Evolutionary conservation across 2,888 invertebrate species (phyloP), one percentile per base, ranked within the genome.

Genomic region (Alentia gelatinosa): DNA sequence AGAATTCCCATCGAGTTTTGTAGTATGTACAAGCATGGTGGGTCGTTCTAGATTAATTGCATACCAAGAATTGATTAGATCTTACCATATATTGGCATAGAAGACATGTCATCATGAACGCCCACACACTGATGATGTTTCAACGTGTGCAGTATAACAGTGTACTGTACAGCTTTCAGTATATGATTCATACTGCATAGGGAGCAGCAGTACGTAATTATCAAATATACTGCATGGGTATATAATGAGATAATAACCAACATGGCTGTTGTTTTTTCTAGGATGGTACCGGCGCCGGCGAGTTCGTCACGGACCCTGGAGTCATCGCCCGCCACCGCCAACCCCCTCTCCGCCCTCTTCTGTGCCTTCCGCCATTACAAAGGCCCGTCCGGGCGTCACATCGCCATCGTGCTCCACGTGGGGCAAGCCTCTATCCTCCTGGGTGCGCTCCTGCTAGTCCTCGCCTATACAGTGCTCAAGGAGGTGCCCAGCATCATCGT

Each of bases 351-450:
- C 1, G 12, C 23, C 35, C 1, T 86, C 23, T 35, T 86, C 30
- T 86, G 86, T 30, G 47, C 86, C 42, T 83, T 37, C 39, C 30
- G 26, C 86, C 30, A 47, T 33, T 86, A 86, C 50, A 23, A 19
- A 1, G 86, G 86, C 23, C 86, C 86, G 3, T 86, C 30, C 1
- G 86, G 86, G 23, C 86, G 86, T 1, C 86, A 86, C 33, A 86
- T 86, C n/a, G 86, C 86, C 30, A 15, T 86, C 47, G 1, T 86
- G 15, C 7, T 86, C 7, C 86, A 86, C 47, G 26, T 47, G 1
- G 86, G 86, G 5, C 86, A 86, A 47, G 47, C 47, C n/a, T 7
- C 9, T 12, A 9, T 86, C 33, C 47, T 86, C 30, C 86, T 86
- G 30, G 86, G 86, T 30, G 47, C 1, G 30, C 42, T 50, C 33